Evolutionary conservation across 2,888 invertebrate genomes (phyloP).

Genomic region (Tubiluchus corallicola): DNA sequence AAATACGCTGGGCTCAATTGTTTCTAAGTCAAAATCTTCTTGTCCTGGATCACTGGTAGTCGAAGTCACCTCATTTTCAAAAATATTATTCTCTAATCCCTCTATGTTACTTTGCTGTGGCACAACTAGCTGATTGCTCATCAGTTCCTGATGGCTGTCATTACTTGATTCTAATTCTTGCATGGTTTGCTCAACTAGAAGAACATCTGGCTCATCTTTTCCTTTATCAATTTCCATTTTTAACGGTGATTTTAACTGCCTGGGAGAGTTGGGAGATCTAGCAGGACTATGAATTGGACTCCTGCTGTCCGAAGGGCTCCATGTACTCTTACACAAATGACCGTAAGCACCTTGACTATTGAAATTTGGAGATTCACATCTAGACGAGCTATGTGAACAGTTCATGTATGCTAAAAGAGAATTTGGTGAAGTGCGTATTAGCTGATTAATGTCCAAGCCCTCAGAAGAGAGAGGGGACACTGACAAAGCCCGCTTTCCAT

Average conservation of each 20-base stretch:
- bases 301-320: background rate
- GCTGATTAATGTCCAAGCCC: conserved; percentile 27
- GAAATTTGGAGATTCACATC: too few relatives aligned
- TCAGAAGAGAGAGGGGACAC: conserved; percentile 23
- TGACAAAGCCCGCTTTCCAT: conserved; percentile 22
- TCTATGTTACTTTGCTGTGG: conserved; percentile 14
- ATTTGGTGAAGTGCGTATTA: conserved; percentile 31
- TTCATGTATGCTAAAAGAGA: conserved; percentile 24
- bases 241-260: conserved; percentile 9
- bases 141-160: conserved; percentile 12
- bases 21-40: background rate
- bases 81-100: conserved; percentile 6
- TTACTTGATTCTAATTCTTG: background rate
- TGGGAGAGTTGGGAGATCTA: conserved; percentile 8
- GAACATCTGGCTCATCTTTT: conserved; percentile 4
- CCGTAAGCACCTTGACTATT: background rate
- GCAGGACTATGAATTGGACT: too few relatives aligned
- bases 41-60: background rate
- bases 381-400: too few relatives aligned
- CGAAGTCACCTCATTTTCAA: background rate
- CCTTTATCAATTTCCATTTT: background rate
- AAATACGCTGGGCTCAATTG: background rate
- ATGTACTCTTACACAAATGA: conserved; percentile 1
- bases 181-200: background rate
- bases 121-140: conserved; percentile 22